phyloP scores from a whole-genome alignment of 2,888 invertebrate genomes.

The Choristoneura rosaceana region DNA sequence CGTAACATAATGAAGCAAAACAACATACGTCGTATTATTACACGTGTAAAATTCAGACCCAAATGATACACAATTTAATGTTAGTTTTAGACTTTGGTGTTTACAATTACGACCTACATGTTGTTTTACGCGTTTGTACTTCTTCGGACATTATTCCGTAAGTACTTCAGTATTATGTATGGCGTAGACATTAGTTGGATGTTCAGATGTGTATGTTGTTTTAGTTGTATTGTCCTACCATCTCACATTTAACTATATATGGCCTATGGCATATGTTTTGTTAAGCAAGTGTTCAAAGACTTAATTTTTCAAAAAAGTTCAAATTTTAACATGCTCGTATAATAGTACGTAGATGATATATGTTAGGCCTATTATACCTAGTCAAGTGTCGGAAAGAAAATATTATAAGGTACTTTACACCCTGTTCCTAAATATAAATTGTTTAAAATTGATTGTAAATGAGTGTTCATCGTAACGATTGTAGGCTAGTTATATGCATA shows the following conservation, averaged over 20 bases:
- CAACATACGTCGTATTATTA: background rate
- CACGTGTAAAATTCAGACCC: background rate
- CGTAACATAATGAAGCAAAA: background rate
- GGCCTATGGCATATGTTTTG: background rate
- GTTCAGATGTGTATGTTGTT: constrained; percentile 5
- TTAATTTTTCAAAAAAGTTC: constrained; percentile 7
- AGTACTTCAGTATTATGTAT: constrained; percentile 13
- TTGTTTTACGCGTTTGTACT: background rate
- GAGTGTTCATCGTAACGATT: constrained; percentile 50
- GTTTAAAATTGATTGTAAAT: constrained; percentile 37
- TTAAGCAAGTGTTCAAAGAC: background rate
- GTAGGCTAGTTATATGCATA: constrained; percentile 76
- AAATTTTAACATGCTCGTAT: constrained; percentile 8
- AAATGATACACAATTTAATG: background rate
- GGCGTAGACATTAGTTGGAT: constrained; percentile 12
- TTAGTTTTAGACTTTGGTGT: background rate
- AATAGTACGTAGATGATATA: constrained; percentile 10
- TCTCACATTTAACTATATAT: background rate
- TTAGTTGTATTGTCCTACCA: background rate
- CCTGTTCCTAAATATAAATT: constrained; percentile 16
- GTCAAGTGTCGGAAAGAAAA: background rate
- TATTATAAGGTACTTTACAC: constrained; percentile 20
- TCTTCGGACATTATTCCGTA: background rate
- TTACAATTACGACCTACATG: background rate
- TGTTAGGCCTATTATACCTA: constrained; percentile 3